Conservation (phyloP, 2,797 vertebrate genomes). For the Zenarchopterus dispar region DNA sequence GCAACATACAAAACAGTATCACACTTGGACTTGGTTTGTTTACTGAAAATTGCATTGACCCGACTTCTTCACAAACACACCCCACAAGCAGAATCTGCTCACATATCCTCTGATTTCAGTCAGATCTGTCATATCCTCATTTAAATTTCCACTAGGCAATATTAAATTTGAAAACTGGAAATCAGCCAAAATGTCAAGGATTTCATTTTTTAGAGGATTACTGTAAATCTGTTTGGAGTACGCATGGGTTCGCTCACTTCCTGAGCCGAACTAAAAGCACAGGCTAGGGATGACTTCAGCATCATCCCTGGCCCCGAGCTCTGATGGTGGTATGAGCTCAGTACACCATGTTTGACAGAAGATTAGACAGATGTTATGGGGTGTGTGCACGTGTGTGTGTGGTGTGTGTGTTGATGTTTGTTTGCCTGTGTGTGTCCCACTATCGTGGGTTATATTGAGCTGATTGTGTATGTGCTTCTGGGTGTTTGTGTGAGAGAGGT, state of each 20-base stretch:
- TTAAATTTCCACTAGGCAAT: constrained; percentile 50
- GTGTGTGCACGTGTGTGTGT: constrained; percentile 21
- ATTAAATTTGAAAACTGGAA: constrained; percentile 60
- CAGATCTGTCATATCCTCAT: constrained; percentile 56
- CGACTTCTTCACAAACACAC: constrained; percentile 16
- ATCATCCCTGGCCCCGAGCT: constrained; percentile 46
- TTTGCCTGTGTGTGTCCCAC: constrained; percentile 2
- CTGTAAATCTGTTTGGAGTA: constrained; percentile 41
- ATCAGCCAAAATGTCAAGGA: constrained; percentile 60
- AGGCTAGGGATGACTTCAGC: constrained; percentile 35
- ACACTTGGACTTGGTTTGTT: constrained; percentile 28
- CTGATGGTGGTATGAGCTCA: constrained; percentile 30
- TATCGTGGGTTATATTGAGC: constrained; percentile 49
- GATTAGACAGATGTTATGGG: constrained; percentile 71
- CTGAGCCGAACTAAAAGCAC: constrained; percentile 51
- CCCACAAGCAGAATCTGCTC: constrained; percentile 10
- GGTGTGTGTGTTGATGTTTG: background rate
- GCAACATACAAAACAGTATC: constrained; percentile 12
- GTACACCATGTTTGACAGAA: constrained; percentile 56
- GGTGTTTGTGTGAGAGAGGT: constrained; percentile 33
- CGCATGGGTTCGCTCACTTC: constrained; percentile 29
- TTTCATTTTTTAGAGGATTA: constrained; percentile 65
- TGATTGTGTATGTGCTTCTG: constrained; percentile 18
- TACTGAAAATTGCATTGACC: constrained; percentile 51
- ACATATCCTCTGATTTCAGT: constrained; percentile 9